Conservation (phyloP, 2,797 vertebrate species). For the Sitta carolinensis region DNA sequence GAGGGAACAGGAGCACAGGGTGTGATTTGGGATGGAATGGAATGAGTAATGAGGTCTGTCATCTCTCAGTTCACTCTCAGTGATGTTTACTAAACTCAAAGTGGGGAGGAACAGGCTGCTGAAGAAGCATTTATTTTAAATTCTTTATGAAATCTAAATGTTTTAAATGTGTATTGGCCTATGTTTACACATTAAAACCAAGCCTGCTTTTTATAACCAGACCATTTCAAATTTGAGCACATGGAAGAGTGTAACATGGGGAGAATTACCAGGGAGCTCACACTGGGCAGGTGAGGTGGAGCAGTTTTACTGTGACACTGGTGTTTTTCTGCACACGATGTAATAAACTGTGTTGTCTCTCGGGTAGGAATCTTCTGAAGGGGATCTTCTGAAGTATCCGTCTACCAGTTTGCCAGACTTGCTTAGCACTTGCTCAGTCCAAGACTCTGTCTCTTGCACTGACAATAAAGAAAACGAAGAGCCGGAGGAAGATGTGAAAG, state of each 20-base stretch:
- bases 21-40: neutral
- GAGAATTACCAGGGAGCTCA: neutral
- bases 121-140: neutral
- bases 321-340: neutral
- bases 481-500: constrained; percentile 76
- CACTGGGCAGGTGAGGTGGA: neutral
- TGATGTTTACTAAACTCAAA: neutral
- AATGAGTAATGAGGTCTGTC: neutral
- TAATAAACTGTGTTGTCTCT: constrained; percentile 25
- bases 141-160: neutral
- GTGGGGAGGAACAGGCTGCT: neutral
- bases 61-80: neutral
- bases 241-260: neutral
- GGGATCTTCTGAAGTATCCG: constrained; percentile 87
- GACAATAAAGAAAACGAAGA: constrained; percentile 83
- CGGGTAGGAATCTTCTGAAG: constrained; percentile 84
- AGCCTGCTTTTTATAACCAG: neutral
- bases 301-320: neutral
- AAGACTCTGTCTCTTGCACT: constrained; percentile 79
- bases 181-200: neutral
- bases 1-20: neutral
- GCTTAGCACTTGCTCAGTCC: constrained; percentile 84
- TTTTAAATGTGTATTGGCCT: neutral
- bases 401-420: constrained; percentile 93
- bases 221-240: neutral